Conservation (phyloP, 1,140 invertebrate species). For the Heliothis virescens region DNA sequence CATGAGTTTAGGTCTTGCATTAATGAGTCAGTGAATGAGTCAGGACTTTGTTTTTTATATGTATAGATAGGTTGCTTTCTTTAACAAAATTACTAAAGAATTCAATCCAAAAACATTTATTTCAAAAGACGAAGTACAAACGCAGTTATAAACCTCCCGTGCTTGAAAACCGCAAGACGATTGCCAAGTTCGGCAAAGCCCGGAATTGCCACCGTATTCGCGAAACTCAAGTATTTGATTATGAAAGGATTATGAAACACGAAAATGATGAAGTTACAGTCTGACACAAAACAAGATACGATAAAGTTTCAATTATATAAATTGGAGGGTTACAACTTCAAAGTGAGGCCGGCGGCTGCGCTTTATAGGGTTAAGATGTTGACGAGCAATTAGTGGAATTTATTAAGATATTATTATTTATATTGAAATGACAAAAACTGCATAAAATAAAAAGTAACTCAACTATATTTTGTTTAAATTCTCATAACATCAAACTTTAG, state of each 20-base stretch:
- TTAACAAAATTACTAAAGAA: too few relatives aligned
- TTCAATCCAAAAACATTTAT: too few relatives aligned
- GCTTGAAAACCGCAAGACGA: neutral
- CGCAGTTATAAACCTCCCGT: too few relatives aligned
- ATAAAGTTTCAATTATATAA: conserved; percentile 64
- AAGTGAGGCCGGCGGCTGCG: conserved; percentile 56
- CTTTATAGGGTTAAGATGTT: conserved; percentile 53
- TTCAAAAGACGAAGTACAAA: too few relatives aligned
- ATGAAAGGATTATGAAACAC: conserved; percentile 54
- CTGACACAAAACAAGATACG: conserved; percentile 51
- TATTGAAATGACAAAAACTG: neutral
- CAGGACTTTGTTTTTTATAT: too few relatives aligned
- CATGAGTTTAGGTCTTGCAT: too few relatives aligned
- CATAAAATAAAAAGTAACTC: too few relatives aligned
- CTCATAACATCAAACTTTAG: too few relatives aligned
- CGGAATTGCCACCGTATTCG: conserved; percentile 31
- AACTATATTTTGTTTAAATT: too few relatives aligned
- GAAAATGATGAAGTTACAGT: conserved; percentile 52
- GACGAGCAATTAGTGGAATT: conserved; percentile 47
- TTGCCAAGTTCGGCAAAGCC: neutral
- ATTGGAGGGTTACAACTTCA: conserved; percentile 63
- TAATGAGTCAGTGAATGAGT: too few relatives aligned
- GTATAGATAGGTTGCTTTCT: too few relatives aligned
- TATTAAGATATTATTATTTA: conserved; percentile 46
- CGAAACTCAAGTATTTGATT: conserved; percentile 49